These are phyloP conservation scores for Panthera uncia DNA, from an alignment of 2,113 vertebrate genomes.

Conservation along the genomic window DNA sequence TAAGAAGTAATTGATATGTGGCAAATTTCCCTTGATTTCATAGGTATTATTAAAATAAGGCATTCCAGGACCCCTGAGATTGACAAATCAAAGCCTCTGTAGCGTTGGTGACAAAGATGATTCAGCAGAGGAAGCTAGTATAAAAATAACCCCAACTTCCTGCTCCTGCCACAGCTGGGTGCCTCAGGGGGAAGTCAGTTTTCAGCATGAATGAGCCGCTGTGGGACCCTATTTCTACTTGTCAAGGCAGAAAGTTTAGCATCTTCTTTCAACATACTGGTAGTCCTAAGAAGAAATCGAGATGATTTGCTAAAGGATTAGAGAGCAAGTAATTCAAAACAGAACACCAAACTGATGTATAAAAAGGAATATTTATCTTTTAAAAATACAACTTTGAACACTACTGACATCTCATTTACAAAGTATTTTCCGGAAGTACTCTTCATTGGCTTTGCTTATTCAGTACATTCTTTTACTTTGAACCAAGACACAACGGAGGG, in stretches of 20 bases:
- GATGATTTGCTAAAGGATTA: slow-evolving; percentile 38
- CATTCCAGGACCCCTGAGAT: background rate
- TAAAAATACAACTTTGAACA: slow-evolving; percentile 83
- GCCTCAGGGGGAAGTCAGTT: background rate
- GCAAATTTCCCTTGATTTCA: slow-evolving; percentile 24
- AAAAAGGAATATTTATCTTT: slow-evolving; percentile 81
- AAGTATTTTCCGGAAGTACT: slow-evolving; percentile 40
- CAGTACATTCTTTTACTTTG: slow-evolving; percentile 36
- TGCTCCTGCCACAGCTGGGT: slow-evolving; percentile 6
- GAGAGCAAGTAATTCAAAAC: slow-evolving; percentile 51
- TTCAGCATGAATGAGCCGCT: slow-evolving; percentile 9
- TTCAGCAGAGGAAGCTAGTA: background rate
- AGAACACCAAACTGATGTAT: slow-evolving; percentile 63
- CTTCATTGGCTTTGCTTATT: slow-evolving; percentile 40
- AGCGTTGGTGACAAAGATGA: background rate
- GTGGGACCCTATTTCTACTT: slow-evolving; percentile 28
- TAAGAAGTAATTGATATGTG: slow-evolving; percentile 42
- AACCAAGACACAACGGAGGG: background rate
- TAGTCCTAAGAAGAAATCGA: slow-evolving; percentile 28
- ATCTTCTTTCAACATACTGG: slow-evolving; percentile 53
- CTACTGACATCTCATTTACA: slow-evolving; percentile 59
- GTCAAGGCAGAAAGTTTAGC: slow-evolving; percentile 17
- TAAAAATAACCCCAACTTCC: slow-evolving; percentile 47
- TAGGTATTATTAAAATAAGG: slow-evolving; percentile 23
- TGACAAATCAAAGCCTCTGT: slow-evolving; percentile 16